Base-by-base conservation (phyloP, 2,113 vertebrate genomes). In the Trematomus loennbergii region DNA sequence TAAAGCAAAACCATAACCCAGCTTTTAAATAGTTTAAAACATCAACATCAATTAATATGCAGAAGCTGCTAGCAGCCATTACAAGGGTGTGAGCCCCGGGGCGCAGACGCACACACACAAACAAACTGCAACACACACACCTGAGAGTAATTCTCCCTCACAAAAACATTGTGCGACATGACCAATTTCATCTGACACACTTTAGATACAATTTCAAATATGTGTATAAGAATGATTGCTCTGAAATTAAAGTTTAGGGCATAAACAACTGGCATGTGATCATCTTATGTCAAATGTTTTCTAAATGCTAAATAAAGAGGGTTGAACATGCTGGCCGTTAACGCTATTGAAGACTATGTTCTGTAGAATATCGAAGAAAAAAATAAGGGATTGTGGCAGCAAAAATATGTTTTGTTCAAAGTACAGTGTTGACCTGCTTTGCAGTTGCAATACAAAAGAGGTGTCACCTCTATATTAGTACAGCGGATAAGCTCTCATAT, bases 41-140 rank as follows among this genome's bases (percentile, higher is more conserved):
- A 65, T 77, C n/a, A 61, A 80, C 9, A 45, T 58, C 9, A 62
- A 61, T 82, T 75, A 84, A 72, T 75, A 79, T 71, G 69, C 84
- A 78, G 62, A 4, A 54, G 73, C 60, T 43, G 17, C 57, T 72
- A 67, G 61, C 17, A 53, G 71, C 49, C 57, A 81, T 86, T 82
- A 80, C 48, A 62, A 52, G 25, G 54, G 45, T 62, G 67, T 71
- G 54, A 58, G 72, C 61, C 43, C 58, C 15, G 45, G 17, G 67
- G 71, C 16, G 45, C 48, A 9, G 5, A 40, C 50, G 13, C 10
- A 22, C 59, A 46, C 54, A 54, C 49, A 36, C 33, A 45, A 45
- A 45, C 45, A 59, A 43, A 65, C 72, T 46, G 29, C n/a, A 7
- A 29, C 11, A 74, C 49, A 25, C 7, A 62, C 66, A 46, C 59